Base-by-base conservation (phyloP, 2,113 vertebrate genomes). In the Pollimyrus isidori region DNA sequence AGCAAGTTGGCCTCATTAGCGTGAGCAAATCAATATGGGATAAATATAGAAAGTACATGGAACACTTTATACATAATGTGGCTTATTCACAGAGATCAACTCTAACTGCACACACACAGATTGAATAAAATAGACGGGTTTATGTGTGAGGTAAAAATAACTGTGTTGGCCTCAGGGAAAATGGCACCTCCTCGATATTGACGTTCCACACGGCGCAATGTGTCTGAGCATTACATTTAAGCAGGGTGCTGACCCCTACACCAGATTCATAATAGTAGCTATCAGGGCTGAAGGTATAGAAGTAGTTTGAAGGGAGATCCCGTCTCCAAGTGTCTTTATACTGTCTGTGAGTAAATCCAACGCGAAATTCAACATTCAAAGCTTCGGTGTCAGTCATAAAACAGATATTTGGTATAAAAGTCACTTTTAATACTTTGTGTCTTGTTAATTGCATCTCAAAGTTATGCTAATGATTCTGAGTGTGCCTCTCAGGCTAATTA, bases 401-500 rank as follows among this genome's bases (percentile, higher is more conserved):
- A 69, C 62, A 69, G 21, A 48, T 21, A 86, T 48, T 86, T 52
- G 48, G n/a, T n/a, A 86, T 52, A 26, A 52, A 86, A 86, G 84
- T 50, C 48, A 82, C 76, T 82, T 82, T 15, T 42, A 48, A 49
- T 46, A 11, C n/a, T 3, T 30, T 50, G 84, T 50, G n/a, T 86
- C 48, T 15, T 5, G 48, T 15, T 86, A 52, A 52, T 86, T 86
- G n/a, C 84, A 52, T 46, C 13, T 50, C 84, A 86, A 5, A 50
- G 45, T 86, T 50, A 46, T 50, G 84, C 84, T 86, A 30, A 30
- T 86, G 21, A n/a, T 49, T 50, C n/a, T 50, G 84, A 86, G 48
- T 30, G 48, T 86, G 17, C 21, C 84, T 86, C 48, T 86, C 48
- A 86, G 48, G n/a, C 48, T 86, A 86, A 86, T 86, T 86, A 86